phyloP scores from a whole-genome alignment of 1,140 invertebrate species.

The Glossosoma conforme region DNA sequence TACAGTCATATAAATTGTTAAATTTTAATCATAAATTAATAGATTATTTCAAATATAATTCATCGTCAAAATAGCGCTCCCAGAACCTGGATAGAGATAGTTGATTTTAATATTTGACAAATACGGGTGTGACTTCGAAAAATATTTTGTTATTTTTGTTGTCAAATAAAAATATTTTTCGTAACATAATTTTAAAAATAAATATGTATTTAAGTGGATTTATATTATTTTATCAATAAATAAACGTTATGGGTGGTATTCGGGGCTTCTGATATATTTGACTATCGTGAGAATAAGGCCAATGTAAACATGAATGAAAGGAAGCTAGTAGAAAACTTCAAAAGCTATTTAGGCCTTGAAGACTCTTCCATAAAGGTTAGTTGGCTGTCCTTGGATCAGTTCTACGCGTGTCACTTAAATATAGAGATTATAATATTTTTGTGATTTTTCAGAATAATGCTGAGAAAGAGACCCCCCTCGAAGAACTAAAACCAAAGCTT shows the following conservation, averaged over 20 bases:
- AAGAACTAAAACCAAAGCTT: slow-evolving; percentile 39
- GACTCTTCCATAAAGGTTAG: slow-evolving; percentile 47
- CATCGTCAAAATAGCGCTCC: too few relatives aligned
- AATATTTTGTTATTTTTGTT: too few relatives aligned
- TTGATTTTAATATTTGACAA: slow-evolving; percentile 4
- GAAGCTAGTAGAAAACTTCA: slow-evolving; percentile 50
- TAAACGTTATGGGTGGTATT: not conserved
- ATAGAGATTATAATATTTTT: slow-evolving; percentile 1
- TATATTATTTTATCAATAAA: not conserved
- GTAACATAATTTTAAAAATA: too few relatives aligned
- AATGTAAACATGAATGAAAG: slow-evolving; percentile 37
- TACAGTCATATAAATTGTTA: too few relatives aligned
- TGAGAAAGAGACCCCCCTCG: slow-evolving; percentile 32
- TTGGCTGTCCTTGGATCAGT: not conserved
- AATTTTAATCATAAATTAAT: too few relatives aligned
- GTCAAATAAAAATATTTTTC: too few relatives aligned
- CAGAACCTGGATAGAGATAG: too few relatives aligned
- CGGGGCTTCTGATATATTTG: not conserved
- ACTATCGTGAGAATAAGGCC: too few relatives aligned
- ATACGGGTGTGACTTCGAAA: slow-evolving; percentile 21
- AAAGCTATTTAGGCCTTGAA: slow-evolving; percentile 51
- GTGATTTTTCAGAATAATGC: slow-evolving; percentile 32
- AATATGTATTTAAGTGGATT: not conserved
- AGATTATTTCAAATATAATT: too few relatives aligned
- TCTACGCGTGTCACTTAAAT: not conserved